These are phyloP conservation scores for Tokudaia tokunoshimensis DNA, from an alignment of 2,797 vertebrate genomes.

Conservation along the genomic window DNA sequence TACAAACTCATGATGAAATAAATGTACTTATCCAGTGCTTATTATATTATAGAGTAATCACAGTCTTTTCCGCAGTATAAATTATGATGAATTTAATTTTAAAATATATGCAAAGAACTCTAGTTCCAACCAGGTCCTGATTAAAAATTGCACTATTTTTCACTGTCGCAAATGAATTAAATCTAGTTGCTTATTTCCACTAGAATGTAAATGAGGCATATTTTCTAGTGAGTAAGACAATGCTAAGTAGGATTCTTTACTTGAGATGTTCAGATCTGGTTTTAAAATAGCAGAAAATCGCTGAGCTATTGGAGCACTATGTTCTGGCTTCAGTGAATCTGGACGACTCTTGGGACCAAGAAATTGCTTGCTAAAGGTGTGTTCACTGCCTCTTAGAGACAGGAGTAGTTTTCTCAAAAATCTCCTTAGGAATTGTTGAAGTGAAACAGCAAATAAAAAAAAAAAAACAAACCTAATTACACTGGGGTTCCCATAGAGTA, in stretches of 20 bases:
- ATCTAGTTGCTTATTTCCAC: background rate
- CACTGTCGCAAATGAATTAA: background rate
- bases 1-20: background rate
- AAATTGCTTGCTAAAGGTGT: background rate
- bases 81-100: background rate
- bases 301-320: background rate
- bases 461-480: background rate
- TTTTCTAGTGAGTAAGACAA: background rate
- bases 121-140: background rate
- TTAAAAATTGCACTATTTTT: background rate
- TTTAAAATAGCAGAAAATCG: background rate
- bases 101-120: background rate
- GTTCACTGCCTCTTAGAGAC: background rate
- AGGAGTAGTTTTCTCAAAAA: slow-evolving; percentile 18
- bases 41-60: background rate
- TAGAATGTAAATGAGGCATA: background rate
- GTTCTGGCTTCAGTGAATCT: background rate
- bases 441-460: background rate
- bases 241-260: background rate
- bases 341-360: background rate
- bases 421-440: slow-evolving; percentile 7
- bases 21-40: background rate
- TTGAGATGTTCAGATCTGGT: background rate
- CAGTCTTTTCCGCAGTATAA: background rate
- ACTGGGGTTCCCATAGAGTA: background rate